Conservation (phyloP, 2,113 vertebrate species). For the Salvelinus fontinalis region DNA sequence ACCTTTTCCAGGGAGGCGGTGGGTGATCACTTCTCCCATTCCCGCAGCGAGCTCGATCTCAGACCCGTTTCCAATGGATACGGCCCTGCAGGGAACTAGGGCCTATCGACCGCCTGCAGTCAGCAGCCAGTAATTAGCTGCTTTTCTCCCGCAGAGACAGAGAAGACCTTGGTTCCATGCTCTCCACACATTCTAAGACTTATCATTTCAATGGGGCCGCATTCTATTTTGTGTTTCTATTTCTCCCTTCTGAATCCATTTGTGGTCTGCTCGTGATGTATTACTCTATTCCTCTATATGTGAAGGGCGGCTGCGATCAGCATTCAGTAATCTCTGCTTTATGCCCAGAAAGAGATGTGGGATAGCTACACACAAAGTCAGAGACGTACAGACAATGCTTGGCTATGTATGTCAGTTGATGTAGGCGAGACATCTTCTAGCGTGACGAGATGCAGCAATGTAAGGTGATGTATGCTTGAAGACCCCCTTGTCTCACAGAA, state of each 20-base stretch:
- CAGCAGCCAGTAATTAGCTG: constrained; percentile 27
- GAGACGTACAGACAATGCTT: too few species aligned
- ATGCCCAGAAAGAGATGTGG: too few species aligned
- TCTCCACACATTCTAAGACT: neutral
- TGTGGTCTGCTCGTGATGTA: neutral
- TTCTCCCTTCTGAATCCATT: neutral
- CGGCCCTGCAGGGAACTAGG: neutral
- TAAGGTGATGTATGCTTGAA: too few species aligned
- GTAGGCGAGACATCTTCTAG: too few species aligned
- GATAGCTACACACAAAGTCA: too few species aligned
- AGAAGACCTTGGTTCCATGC: neutral
- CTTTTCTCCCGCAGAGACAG: constrained; percentile 14
- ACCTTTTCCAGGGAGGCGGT: neutral
- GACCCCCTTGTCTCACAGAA: too few species aligned
- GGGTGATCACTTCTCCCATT: constrained; percentile 1
- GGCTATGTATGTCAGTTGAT: too few species aligned
- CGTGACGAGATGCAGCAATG: too few species aligned
- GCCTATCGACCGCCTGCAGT: constrained; percentile 6
- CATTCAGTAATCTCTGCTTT: too few species aligned
- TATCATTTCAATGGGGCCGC: neutral
- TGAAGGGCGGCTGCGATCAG: neutral
- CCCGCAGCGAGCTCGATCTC: neutral
- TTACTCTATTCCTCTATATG: neutral
- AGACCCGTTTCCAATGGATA: constrained; percentile 33
- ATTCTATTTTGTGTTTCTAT: neutral